phyloP scores from a whole-genome alignment of 2,113 vertebrate species.

The Acrocephalus kingi region DNA sequence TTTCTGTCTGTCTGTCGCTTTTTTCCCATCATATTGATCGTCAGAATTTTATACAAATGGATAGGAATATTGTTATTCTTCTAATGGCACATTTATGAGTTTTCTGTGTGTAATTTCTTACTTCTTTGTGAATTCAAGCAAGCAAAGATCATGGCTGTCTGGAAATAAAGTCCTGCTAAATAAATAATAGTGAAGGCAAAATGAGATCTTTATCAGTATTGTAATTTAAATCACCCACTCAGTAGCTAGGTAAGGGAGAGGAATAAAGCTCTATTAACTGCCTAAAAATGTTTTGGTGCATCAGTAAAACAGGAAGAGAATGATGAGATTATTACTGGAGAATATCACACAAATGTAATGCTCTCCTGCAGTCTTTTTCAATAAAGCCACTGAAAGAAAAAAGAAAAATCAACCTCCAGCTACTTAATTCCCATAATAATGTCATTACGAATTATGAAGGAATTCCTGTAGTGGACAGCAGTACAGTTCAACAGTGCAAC shows the following conservation, averaged over 20 bases:
- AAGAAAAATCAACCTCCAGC: not conserved
- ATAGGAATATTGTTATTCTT: not conserved
- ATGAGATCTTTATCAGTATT: not conserved
- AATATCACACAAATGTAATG: not conserved
- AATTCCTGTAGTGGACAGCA: not conserved
- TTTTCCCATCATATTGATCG: accelerated
- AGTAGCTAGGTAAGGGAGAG: not conserved
- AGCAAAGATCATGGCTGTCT: not conserved
- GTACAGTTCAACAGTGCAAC: too few relatives aligned
- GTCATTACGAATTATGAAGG: not conserved
- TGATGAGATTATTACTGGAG: not conserved
- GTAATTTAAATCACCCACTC: not conserved
- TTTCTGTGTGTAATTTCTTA: not conserved
- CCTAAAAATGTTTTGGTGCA: not conserved
- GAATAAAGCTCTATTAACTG: not conserved
- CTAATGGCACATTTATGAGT: not conserved
- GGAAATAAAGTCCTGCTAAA: not conserved
- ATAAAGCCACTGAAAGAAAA: not conserved
- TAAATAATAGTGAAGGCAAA: not conserved
- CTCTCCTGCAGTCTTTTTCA: not conserved
- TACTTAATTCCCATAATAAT: not conserved
- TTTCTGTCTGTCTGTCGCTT: not conserved
- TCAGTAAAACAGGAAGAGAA: not conserved
- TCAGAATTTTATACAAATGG: not conserved
- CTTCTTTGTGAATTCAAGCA: not conserved